Conservation (phyloP, 2,888 invertebrate genomes). For the Julus scandinavius region DNA sequence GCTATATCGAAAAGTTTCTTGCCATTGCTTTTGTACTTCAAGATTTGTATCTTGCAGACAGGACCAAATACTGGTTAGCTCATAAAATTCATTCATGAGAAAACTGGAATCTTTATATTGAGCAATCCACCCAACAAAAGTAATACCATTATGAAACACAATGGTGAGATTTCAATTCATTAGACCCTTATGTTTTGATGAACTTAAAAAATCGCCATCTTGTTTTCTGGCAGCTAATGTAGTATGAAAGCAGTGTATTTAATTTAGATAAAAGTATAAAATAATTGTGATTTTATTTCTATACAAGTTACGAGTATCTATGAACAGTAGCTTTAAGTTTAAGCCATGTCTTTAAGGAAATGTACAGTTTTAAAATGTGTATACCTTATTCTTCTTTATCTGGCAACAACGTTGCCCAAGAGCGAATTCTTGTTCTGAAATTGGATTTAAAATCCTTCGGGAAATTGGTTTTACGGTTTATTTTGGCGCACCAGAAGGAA, state of each 20-base stretch:
- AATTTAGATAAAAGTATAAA: too few species aligned
- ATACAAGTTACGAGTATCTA: too few species aligned
- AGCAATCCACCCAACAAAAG: too few species aligned
- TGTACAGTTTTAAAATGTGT: neutral
- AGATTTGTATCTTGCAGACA: neutral
- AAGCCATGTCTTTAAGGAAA: neutral
- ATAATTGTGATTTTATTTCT: too few species aligned
- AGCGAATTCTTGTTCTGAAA: neutral
- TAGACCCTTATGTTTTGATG: too few species aligned
- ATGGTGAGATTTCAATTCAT: too few species aligned
- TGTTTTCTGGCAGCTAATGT: too few species aligned
- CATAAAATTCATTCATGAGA: neutral
- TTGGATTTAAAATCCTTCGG: conserved; percentile 12
- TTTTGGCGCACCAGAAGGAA: neutral
- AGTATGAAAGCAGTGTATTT: too few species aligned
- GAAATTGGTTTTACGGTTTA: neutral
- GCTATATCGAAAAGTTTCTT: neutral
- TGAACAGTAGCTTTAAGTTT: neutral
- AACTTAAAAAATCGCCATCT: too few species aligned
- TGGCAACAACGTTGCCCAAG: neutral
- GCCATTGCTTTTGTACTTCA: neutral
- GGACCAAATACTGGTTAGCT: neutral
- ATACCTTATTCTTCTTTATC: neutral
- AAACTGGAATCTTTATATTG: neutral
- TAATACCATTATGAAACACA: too few species aligned